A percentile compares a stretch with the other conserved stretches of the same genome.
Conservation (phyloP, 2,888 invertebrate genomes). For the Meteorus colon region DNA sequence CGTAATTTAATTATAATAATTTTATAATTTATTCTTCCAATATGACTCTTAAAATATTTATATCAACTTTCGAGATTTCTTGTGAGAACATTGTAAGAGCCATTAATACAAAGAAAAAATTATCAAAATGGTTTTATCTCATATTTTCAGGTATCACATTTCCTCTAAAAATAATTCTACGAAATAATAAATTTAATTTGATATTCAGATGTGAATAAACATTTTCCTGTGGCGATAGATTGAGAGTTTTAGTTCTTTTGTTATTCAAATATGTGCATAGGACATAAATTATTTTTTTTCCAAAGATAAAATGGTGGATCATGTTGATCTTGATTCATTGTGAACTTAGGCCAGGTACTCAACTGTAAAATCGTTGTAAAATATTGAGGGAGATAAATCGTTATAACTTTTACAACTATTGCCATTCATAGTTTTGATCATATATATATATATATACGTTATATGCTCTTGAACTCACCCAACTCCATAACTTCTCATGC, state of each 20-base stretch:
- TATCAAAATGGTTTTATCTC: too few relatives aligned
- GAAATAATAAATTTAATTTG: too few relatives aligned
- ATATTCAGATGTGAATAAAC: too few relatives aligned
- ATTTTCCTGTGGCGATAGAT: too few relatives aligned
- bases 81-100: too few relatives aligned
- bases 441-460: not conserved
- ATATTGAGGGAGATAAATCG: slow-evolving; percentile 25
- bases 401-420: slow-evolving; percentile 11
- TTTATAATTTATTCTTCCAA: too few relatives aligned
- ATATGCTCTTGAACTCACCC: slow-evolving; percentile 2
- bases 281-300: not conserved
- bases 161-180: too few relatives aligned
- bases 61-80: too few relatives aligned
- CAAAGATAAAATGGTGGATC: not conserved
- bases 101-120: too few relatives aligned
- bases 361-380: slow-evolving; percentile 3
- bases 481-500: slow-evolving; percentile 8
- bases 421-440: not conserved
- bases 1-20: too few relatives aligned
- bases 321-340: slow-evolving; percentile 14
- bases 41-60: too few relatives aligned
- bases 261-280: not conserved
- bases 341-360: not conserved
- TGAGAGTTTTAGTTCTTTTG: not conserved
- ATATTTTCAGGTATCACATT: too few relatives aligned